Percentiles rank a stretch among this genome's conserved stretches.
These are phyloP conservation scores for Deroplatys truncata DNA, from an alignment of 2,888 invertebrate genomes.

Conservation along the genomic window DNA sequence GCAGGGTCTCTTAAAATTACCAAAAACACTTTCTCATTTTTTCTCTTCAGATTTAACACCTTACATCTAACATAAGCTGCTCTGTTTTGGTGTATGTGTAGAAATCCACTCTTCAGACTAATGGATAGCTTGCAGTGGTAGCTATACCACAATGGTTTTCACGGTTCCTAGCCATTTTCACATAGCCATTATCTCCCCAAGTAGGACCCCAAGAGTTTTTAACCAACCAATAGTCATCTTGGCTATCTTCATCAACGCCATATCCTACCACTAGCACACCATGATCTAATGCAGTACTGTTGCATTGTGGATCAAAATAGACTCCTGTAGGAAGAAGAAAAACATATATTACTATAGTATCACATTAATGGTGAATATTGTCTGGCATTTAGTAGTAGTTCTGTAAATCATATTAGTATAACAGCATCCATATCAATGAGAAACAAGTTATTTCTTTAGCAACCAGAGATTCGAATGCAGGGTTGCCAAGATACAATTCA, in stretches of 20 bases:
- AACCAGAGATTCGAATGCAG: too few species aligned
- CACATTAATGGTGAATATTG: neutral
- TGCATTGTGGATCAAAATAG: constrained; percentile 75
- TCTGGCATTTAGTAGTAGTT: neutral
- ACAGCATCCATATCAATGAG: too few species aligned
- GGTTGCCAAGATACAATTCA: too few species aligned
- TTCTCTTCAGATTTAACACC: too few species aligned
- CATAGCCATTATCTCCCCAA: constrained; percentile 84
- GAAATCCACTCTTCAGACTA: constrained; percentile 55
- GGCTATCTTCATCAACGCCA: constrained; percentile 56
- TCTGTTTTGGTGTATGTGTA: neutral
- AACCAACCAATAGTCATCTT: constrained; percentile 76
- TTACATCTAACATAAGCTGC: neutral
- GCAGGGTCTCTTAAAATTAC: neutral
- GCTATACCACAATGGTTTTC: constrained; percentile 87
- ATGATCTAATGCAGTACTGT: constrained; percentile 70
- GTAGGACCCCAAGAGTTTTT: constrained; percentile 79
- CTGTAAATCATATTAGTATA: too few species aligned
- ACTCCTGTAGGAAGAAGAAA: constrained; percentile 48
- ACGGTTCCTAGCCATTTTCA: constrained; percentile 81
- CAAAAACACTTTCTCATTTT: neutral
- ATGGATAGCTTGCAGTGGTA: constrained; percentile 75
- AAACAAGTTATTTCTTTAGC: too few species aligned
- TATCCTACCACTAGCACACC: constrained; percentile 83
- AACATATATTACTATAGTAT: neutral